Conservation (phyloP, 2,888 invertebrate genomes). For the Diachrysia chrysitis region DNA sequence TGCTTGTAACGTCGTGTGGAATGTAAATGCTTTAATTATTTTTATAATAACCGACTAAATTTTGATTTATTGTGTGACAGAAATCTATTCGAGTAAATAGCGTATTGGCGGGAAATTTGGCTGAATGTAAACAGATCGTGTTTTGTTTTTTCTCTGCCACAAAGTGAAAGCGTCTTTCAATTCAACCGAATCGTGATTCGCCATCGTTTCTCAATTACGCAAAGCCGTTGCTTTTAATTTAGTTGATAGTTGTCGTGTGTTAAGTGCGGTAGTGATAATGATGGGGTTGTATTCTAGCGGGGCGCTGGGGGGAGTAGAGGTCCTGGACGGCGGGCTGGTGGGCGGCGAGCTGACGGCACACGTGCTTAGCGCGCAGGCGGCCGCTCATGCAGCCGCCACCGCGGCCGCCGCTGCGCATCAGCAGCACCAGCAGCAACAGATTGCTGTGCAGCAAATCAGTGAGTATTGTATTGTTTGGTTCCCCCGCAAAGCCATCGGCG, state of each 20-base stretch:
- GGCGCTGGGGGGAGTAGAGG: constrained; percentile 87
- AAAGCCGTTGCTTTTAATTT: constrained; percentile 36
- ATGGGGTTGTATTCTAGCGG: constrained; percentile 89
- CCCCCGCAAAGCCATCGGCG: background rate
- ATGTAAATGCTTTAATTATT: constrained; percentile 40
- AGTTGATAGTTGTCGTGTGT: constrained; percentile 43
- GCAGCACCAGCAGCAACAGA: constrained; percentile 79
- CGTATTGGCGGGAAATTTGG: constrained; percentile 63
- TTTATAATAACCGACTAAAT: too few species aligned
- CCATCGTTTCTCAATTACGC: constrained; percentile 50
- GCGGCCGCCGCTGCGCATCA: constrained; percentile 81
- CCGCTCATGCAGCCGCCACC: constrained; percentile 84
- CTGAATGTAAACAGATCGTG: constrained; percentile 61
- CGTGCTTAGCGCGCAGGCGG: constrained; percentile 85
- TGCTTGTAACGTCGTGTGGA: constrained; percentile 57
- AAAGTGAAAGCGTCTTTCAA: constrained; percentile 62
- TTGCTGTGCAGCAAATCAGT: constrained; percentile 84
- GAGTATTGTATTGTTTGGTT: constrained; percentile 59
- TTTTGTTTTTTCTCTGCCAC: constrained; percentile 61
- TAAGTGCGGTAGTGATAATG: constrained; percentile 77
- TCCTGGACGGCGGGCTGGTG: constrained; percentile 82
- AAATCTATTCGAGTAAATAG: constrained; percentile 1
- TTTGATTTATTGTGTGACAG: constrained; percentile 14
- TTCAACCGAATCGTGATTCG: constrained; percentile 56
- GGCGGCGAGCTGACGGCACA: constrained; percentile 84